Conservation (phyloP, 35 echinoderm and acorn worm genomes). For the Stichopus chloronotus region DNA sequence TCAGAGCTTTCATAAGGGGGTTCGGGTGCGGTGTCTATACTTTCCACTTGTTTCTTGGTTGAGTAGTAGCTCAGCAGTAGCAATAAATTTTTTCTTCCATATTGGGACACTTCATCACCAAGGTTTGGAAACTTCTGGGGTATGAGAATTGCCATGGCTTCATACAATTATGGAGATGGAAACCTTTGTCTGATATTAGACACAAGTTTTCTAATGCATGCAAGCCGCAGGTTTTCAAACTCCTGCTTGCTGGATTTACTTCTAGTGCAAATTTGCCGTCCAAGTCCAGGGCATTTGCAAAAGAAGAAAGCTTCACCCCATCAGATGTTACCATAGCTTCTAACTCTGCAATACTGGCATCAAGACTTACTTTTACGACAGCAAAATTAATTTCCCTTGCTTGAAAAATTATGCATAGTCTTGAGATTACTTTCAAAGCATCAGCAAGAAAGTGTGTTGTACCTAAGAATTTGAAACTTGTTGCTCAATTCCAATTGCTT, state of each 20-base stretch:
- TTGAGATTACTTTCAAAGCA: conserved; percentile 4
- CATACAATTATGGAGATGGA: too few species aligned
- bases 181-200: too few species aligned
- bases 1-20: not conserved
- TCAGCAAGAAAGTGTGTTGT: not conserved
- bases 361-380: conserved; percentile 1
- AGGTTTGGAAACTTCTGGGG: too few species aligned
- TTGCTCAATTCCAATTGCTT: not conserved
- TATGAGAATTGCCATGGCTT: too few species aligned
- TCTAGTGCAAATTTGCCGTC: not conserved
- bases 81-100: too few species aligned
- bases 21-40: not conserved
- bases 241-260: not conserved
- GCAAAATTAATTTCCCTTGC: not conserved
- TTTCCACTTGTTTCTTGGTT: not conserved
- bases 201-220: too few species aligned
- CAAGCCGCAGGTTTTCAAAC: not conserved
- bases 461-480: not conserved
- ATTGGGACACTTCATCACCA: too few species aligned
- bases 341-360: conserved; percentile 11
- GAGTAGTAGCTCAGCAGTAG: too few species aligned
- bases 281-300: not conserved
- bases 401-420: not conserved
- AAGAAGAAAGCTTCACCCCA: conserved; percentile 17
- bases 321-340: conserved; percentile 1